Conservation (phyloP, 2,797 vertebrate species). For the Taenioides sp. region DNA sequence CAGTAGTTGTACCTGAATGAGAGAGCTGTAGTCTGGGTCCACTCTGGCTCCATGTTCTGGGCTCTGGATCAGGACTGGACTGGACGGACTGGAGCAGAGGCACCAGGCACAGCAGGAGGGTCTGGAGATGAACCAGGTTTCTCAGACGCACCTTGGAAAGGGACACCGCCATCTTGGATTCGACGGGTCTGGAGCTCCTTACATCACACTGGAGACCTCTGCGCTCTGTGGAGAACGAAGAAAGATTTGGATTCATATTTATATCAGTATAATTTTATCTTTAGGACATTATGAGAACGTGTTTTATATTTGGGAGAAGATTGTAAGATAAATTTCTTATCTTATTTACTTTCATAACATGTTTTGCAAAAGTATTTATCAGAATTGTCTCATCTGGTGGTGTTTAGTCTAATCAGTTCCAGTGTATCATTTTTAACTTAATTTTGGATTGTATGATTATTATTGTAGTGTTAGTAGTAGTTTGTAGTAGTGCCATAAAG, state of each 20-base stretch:
- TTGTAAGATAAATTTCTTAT: neutral
- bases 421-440: no score
- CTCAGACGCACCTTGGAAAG: conserved; percentile 6
- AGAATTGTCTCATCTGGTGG: no score
- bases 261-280: neutral
- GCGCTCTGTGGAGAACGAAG: neutral
- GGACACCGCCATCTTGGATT: conserved; percentile 22
- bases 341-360: neutral
- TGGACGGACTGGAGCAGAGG: conserved; percentile 27
- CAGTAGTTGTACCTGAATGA: conserved; percentile 51
- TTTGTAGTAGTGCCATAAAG: no score
- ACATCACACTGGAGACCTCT: conserved; percentile 32
- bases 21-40: conserved; percentile 62
- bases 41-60: conserved; percentile 39
- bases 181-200: conserved; percentile 24
- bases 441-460: no score
- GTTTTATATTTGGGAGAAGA: neutral
- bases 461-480: no score
- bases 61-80: neutral
- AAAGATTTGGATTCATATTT: neutral
- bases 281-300: neutral
- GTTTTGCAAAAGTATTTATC: no score
- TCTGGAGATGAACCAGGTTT: neutral
- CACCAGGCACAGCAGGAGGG: conserved; percentile 15
- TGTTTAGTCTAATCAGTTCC: no score